Evolutionary conservation across 30 jellyfish, hydroid and myxozoan species (phyloP).

Genomic region (Rhopilema esculentum): DNA sequence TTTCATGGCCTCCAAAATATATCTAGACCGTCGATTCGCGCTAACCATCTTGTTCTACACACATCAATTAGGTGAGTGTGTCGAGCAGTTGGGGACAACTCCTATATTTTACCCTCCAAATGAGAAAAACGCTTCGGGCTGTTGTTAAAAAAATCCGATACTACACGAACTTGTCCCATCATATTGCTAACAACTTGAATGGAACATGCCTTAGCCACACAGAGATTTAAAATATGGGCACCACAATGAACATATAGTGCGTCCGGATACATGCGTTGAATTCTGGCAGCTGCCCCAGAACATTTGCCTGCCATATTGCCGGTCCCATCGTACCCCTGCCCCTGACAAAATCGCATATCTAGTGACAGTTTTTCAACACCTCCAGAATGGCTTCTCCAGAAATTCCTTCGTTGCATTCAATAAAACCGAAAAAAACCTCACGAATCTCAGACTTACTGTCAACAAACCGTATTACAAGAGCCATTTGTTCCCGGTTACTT

Average conservation of each 20-base stretch:
- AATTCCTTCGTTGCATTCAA: slow-evolving; percentile 62
- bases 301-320: slow-evolving; percentile 75
- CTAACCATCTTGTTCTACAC: slow-evolving; percentile 34
- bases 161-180: slow-evolving; percentile 58
- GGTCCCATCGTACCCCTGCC: slow-evolving; percentile 89
- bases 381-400: slow-evolving; percentile 56
- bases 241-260: slow-evolving; percentile 71
- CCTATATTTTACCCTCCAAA: slow-evolving; percentile 9
- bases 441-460: slow-evolving; percentile 30
- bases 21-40: slow-evolving; percentile 11
- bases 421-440: slow-evolving; percentile 71
- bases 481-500: slow-evolving; percentile 56
- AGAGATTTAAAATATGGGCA: slow-evolving; percentile 48
- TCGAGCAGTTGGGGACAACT: neutral
- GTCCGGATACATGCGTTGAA: slow-evolving; percentile 9
- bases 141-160: slow-evolving; percentile 3
- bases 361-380: slow-evolving; percentile 34
- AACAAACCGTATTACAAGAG: slow-evolving; percentile 51
- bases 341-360: slow-evolving; percentile 54
- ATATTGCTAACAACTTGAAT: slow-evolving; percentile 56
- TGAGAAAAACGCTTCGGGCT: slow-evolving; percentile 1
- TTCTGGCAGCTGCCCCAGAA: slow-evolving; percentile 54
- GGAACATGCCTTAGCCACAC: slow-evolving; percentile 59
- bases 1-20: slow-evolving; percentile 2
- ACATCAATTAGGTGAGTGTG: neutral